Percentiles rank a stretch among this genome's conserved stretches.
Evolutionary conservation across 2,797 vertebrate genomes (phyloP).

Genomic region (Crax fasciolata): DNA sequence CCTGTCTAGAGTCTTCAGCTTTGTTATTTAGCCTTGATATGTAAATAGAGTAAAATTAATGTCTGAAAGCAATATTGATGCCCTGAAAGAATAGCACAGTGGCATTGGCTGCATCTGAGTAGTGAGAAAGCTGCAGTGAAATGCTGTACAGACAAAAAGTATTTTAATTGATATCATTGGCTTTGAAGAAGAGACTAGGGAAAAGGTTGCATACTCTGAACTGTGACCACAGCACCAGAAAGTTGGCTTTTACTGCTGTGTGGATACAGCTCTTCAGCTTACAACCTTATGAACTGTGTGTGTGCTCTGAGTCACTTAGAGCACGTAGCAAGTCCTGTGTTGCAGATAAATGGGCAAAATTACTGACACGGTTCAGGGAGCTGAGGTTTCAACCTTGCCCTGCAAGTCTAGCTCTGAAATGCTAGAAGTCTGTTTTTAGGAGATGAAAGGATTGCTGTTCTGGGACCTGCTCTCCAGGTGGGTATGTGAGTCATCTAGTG

Average conservation of each 20-base stretch:
- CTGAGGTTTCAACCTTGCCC: conserved; percentile 42
- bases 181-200: not conserved
- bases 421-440: not conserved
- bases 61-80: not conserved
- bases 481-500: conserved; percentile 48
- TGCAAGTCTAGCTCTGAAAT: conserved; percentile 32
- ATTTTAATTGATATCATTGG: not conserved
- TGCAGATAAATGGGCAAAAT: conserved; percentile 14
- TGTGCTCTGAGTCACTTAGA: not conserved
- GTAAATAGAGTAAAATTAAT: not conserved
- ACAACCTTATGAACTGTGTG: not conserved
- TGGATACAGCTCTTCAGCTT: not conserved
- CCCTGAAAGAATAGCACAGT: not conserved
- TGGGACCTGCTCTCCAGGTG: conserved; percentile 43
- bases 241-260: not conserved
- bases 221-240: not conserved
- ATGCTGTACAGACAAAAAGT: not conserved
- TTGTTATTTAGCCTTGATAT: not conserved
- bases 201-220: not conserved
- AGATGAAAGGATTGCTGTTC: conserved; percentile 48
- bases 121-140: not conserved
- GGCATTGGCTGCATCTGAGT: not conserved
- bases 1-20: not conserved
- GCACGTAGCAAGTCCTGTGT: not conserved
- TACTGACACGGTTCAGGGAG: not conserved